phyloP scores from a whole-genome alignment of 2,888 invertebrate genomes.

The Heliconius hortense region DNA sequence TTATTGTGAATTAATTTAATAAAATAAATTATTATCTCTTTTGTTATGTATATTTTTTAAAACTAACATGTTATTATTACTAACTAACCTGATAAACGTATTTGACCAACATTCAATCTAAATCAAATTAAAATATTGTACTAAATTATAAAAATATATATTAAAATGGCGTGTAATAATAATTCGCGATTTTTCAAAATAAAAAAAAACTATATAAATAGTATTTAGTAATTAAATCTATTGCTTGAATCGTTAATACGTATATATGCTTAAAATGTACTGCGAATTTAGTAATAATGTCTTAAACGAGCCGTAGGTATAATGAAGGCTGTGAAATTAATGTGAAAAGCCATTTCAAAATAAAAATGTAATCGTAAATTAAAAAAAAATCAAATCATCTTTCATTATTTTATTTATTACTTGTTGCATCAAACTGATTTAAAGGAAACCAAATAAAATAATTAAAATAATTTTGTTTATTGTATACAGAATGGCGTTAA shows the following conservation, averaged over 20 bases:
- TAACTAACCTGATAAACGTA: constrained; percentile 29
- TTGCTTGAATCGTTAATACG: constrained; percentile 12
- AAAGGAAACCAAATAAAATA: not conserved
- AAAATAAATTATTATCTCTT: constrained; percentile 38
- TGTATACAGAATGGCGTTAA: not conserved
- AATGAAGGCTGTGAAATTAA: constrained; percentile 77
- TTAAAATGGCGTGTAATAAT: not conserved
- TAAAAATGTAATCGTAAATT: constrained; percentile 17
- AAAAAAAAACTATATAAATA: constrained; percentile 1
- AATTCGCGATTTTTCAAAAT: not conserved
- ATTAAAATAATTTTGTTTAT: not conserved
- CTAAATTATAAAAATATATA: not conserved
- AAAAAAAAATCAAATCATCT: not conserved
- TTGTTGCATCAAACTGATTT: not conserved
- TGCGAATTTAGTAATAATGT: constrained; percentile 28
- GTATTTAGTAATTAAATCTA: constrained; percentile 3
- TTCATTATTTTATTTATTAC: constrained; percentile 1
- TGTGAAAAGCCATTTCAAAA: constrained; percentile 52
- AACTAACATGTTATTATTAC: constrained; percentile 38
- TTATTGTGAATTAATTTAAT: constrained; percentile 39
- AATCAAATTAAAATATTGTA: not conserved
- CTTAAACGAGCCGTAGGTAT: constrained; percentile 51
- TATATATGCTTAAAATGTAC: constrained; percentile 29
- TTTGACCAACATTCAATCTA: constrained; percentile 16
- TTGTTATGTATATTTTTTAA: constrained; percentile 33